These are phyloP conservation scores for Verasper variegatus DNA, from an alignment of 2,113 vertebrate species.

Conservation along the genomic window DNA sequence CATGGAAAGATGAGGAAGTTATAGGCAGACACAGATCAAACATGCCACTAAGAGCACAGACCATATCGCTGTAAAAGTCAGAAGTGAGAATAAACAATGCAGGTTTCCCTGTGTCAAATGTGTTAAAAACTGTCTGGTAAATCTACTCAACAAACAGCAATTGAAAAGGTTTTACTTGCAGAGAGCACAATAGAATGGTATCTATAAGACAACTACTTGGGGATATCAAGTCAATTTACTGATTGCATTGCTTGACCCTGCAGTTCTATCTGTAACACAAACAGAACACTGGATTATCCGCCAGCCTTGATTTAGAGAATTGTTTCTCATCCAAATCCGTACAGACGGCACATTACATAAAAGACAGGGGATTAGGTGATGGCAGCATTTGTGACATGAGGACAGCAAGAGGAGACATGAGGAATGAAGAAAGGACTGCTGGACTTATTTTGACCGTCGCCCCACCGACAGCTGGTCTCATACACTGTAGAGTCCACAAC, in stretches of 20 bases:
- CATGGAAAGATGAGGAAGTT: neutral
- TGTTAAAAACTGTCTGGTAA: neutral
- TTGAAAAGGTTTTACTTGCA: too few relatives aligned
- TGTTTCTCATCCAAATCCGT: conserved; percentile 17
- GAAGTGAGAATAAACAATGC: too few relatives aligned
- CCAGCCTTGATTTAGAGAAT: neutral
- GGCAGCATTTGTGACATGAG: conserved; percentile 29
- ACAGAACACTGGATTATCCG: neutral
- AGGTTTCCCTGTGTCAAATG: neutral
- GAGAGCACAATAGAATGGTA: too few relatives aligned
- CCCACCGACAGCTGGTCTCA: conserved; percentile 57
- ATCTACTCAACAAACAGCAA: too few relatives aligned
- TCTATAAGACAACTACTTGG: neutral
- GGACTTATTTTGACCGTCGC: conserved; percentile 34
- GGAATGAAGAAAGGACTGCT: conserved; percentile 44
- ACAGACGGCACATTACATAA: conserved; percentile 52
- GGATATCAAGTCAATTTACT: neutral
- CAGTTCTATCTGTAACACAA: neutral
- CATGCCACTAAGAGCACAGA: neutral
- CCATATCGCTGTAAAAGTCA: neutral
- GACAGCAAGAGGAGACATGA: conserved; percentile 38
- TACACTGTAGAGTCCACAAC: conserved; percentile 12
- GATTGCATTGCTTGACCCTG: neutral
- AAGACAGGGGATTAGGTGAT: conserved; percentile 46
- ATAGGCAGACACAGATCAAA: neutral